Conservation (phyloP, 2,113 vertebrate species). For the Zootoca vivipara region DNA sequence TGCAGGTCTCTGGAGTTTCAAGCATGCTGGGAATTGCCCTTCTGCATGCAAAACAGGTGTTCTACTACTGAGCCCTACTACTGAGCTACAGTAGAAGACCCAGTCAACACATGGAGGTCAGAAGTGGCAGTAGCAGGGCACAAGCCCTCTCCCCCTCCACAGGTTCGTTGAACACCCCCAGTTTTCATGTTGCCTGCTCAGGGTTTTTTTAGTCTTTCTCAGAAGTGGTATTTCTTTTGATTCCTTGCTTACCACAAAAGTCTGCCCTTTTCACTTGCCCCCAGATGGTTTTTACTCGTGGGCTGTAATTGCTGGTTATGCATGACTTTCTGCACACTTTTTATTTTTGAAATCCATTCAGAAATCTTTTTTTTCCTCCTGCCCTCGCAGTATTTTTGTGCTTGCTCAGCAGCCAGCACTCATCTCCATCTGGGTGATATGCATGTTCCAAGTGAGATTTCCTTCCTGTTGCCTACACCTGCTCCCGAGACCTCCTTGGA, state of each 20-base stretch:
- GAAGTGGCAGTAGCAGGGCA: background rate
- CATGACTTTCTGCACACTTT: background rate
- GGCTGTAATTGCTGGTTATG: background rate
- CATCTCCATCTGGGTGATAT: background rate
- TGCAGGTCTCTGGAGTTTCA: too few species aligned
- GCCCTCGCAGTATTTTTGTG: background rate
- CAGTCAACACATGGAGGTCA: background rate
- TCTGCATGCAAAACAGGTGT: too few species aligned
- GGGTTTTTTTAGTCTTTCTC: background rate
- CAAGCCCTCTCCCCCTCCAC: background rate
- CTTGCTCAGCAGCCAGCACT: background rate
- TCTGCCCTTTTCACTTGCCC: background rate
- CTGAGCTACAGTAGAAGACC: background rate
- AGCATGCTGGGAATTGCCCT: too few species aligned
- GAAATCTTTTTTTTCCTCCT: background rate
- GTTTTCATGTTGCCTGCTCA: background rate
- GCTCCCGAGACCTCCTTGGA: background rate
- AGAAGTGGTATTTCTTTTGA: background rate
- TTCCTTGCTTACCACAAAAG: accelerated
- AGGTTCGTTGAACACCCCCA: background rate
- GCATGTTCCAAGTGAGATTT: slow-evolving; percentile 16
- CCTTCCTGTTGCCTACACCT: slow-evolving; percentile 13
- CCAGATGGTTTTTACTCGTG: slow-evolving; percentile 8
- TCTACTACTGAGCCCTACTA: background rate
- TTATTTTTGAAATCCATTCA: background rate